Evolutionary conservation across 2,888 invertebrate genomes (phyloP).

Genomic region (Caenorhabditis uteleia): DNA sequence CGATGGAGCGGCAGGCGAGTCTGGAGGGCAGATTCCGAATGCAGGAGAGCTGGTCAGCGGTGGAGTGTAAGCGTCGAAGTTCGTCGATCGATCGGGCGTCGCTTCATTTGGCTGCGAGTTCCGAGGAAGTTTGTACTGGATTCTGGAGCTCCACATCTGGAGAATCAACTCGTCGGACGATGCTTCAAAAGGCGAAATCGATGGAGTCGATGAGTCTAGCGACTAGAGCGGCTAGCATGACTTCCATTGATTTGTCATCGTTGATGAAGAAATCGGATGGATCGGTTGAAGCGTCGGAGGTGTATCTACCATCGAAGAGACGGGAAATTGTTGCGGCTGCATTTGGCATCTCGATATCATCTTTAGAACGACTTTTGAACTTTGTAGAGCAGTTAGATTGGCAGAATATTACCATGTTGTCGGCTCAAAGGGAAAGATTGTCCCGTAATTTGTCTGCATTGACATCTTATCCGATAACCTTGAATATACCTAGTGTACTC

Average conservation of each 20-base stretch:
- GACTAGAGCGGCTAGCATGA: constrained; percentile 3
- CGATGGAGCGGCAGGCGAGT: constrained; percentile 31
- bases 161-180: constrained; percentile 26
- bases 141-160: constrained; percentile 39
- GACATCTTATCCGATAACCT: constrained; percentile 8
- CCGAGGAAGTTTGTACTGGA: constrained; percentile 38
- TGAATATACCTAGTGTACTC: constrained; percentile 27
- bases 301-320: constrained; percentile 14
- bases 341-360: constrained; percentile 21
- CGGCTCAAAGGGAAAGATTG: constrained; percentile 17
- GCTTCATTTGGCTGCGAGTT: constrained; percentile 13
- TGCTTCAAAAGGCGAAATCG: constrained; percentile 30
- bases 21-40: constrained; percentile 35
- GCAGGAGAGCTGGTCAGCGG: constrained; percentile 29
- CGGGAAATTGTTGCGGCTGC: constrained; percentile 26
- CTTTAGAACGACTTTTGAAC: constrained; percentile 26
- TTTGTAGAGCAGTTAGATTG: constrained; percentile 22
- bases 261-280: neutral
- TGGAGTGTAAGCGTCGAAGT: constrained; percentile 19
- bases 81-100: constrained; percentile 25
- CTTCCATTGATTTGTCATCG: neutral
- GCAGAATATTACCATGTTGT: constrained; percentile 26
- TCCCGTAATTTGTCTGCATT: constrained; percentile 14
- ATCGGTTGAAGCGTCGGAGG: neutral
- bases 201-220: constrained; percentile 21